These are phyloP conservation scores for Engraulis encrasicolus DNA, from an alignment of 2,113 vertebrate species.

Conservation along the genomic window DNA sequence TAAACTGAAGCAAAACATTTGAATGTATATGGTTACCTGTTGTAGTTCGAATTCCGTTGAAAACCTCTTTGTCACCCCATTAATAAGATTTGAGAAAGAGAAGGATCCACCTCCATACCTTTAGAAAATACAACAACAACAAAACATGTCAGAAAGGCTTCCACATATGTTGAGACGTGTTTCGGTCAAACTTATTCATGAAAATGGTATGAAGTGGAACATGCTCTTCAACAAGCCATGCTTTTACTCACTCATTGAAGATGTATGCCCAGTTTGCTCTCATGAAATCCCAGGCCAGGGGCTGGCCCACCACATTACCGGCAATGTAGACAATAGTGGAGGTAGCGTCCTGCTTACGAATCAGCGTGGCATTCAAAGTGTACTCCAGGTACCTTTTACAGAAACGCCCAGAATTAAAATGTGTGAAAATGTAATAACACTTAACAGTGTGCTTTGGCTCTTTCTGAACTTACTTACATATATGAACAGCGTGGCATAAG, in stretches of 20 bases:
- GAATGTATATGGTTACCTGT: slow-evolving; percentile 73
- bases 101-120: slow-evolving; percentile 91
- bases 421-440: neutral
- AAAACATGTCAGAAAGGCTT: neutral
- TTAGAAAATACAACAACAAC: slow-evolving; percentile 5
- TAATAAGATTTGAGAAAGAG: slow-evolving; percentile 89
- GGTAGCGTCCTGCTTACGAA: slow-evolving; percentile 89
- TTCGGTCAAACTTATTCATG: neutral
- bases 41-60: slow-evolving; percentile 81
- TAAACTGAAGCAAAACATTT: neutral
- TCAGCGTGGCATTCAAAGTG: slow-evolving; percentile 71
- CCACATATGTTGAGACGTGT: neutral
- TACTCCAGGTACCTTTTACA: slow-evolving; percentile 83
- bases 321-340: slow-evolving; percentile 87
- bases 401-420: neutral
- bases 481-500: neutral
- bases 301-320: slow-evolving; percentile 82
- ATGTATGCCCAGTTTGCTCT: slow-evolving; percentile 79
- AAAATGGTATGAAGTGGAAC: neutral
- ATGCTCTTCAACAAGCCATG: neutral
- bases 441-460: too few species aligned
- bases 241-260: slow-evolving; percentile 81
- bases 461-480: neutral
- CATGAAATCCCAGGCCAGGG: slow-evolving; percentile 91
- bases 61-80: slow-evolving; percentile 81